phyloP scores from a whole-genome alignment of 2,797 vertebrate species.

The Morelia viridis region DNA sequence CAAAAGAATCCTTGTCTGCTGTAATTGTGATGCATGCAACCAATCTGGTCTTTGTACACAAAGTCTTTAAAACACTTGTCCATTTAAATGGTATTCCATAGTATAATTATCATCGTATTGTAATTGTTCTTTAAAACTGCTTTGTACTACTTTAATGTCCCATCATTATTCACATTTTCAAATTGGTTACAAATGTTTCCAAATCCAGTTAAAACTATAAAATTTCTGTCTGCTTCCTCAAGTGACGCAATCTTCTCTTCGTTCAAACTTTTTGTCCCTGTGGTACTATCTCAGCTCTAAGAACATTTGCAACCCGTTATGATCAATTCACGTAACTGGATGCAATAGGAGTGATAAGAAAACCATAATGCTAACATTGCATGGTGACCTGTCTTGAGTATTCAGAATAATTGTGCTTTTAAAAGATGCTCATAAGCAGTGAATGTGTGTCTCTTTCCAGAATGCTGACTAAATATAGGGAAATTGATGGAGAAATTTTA shows the following conservation, averaged over 20 bases:
- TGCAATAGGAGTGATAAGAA: background rate
- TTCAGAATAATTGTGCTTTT: background rate
- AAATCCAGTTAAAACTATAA: background rate
- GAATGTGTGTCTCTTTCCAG: background rate
- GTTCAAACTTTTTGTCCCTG: background rate
- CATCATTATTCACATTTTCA: constrained; percentile 29
- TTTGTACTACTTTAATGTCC: constrained; percentile 18
- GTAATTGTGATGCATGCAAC: constrained; percentile 10
- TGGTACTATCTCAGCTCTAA: background rate
- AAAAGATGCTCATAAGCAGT: background rate
- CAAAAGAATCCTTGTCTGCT: constrained; percentile 25
- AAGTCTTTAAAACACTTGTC: constrained; percentile 30
- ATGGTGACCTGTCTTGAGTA: background rate
- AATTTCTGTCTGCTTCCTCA: background rate
- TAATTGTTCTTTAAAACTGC: constrained; percentile 11
- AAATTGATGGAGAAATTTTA: background rate
- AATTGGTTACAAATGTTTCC: constrained; percentile 25
- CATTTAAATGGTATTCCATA: constrained; percentile 17
- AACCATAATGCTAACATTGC: background rate
- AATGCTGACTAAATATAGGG: background rate
- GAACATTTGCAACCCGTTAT: background rate
- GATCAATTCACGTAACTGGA: background rate
- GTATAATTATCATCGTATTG: constrained; percentile 23
- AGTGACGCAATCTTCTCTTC: background rate
- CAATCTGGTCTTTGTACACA: constrained; percentile 12